Percentiles rank a stretch among this genome's conserved stretches.
phyloP scores from a whole-genome alignment of 2,888 invertebrate genomes.

The Drosophila helvetica region DNA sequence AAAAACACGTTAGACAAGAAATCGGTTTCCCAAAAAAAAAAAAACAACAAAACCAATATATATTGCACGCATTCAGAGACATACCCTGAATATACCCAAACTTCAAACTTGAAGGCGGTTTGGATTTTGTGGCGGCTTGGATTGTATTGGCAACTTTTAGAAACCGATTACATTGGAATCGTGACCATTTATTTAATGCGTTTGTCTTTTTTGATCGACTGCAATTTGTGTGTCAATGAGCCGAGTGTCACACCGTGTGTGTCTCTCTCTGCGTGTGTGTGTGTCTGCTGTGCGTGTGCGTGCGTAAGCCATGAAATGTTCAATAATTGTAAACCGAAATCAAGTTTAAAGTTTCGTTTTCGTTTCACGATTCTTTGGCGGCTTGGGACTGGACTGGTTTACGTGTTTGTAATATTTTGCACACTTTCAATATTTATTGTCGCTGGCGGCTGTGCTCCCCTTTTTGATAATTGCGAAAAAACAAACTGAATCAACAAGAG shows the following conservation, averaged over 20 bases:
- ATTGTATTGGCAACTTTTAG: conserved; percentile 17
- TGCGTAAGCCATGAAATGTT: conserved; percentile 44
- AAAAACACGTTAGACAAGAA: conserved; percentile 61
- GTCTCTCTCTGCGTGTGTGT: conserved; percentile 11
- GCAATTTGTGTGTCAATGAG: conserved; percentile 19
- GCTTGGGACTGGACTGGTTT: conserved; percentile 43
- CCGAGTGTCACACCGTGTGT: conserved; percentile 13
- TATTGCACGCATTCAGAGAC: not conserved
- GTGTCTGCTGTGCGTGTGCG: conserved; percentile 26
- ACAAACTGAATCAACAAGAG: conserved; percentile 53
- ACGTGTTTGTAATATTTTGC: conserved; percentile 60
- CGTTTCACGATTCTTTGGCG: conserved; percentile 30
- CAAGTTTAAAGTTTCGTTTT: conserved; percentile 47
- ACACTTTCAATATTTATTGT: conserved; percentile 69
- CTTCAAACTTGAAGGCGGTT: conserved; percentile 26
- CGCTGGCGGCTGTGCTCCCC: conserved; percentile 47
- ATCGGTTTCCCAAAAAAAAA: conserved; percentile 40
- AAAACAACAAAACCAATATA: conserved; percentile 19
- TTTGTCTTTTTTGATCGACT: conserved; percentile 22
- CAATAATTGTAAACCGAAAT: conserved; percentile 49
- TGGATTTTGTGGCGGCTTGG: conserved; percentile 25
- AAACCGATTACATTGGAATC: conserved; percentile 31
- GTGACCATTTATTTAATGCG: conserved; percentile 37
- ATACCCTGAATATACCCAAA: conserved; percentile 5
- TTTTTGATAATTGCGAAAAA: conserved; percentile 61